These are phyloP conservation scores for Archips crataeganus DNA, from an alignment of 2,888 invertebrate genomes.

Conservation along the genomic window DNA sequence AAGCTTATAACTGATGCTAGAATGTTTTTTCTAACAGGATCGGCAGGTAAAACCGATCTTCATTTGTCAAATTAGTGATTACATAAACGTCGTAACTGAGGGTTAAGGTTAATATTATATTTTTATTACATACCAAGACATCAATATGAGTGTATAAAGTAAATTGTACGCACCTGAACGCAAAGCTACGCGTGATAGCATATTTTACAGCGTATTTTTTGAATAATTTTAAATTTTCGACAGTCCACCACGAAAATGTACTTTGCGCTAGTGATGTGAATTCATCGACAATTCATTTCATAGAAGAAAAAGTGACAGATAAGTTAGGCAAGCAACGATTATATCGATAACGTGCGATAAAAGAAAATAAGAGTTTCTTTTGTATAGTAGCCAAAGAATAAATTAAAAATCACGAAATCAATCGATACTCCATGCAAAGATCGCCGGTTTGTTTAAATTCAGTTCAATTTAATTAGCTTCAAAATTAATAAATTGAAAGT, in stretches of 20 bases:
- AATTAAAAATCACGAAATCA: not conserved
- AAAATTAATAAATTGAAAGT: no score
- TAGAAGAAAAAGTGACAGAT: not conserved
- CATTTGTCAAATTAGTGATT: conserved; percentile 76
- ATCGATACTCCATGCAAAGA: no score
- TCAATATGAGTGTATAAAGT: conserved; percentile 34
- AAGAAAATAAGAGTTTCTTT: not conserved
- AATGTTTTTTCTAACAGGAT: conserved; percentile 31
- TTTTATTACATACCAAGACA: conserved; percentile 41
- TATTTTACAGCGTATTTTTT: conserved; percentile 74
- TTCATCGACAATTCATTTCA: conserved; percentile 28
- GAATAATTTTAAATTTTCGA: conserved; percentile 62
- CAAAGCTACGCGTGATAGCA: conserved; percentile 89
- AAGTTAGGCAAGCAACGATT: not conserved
- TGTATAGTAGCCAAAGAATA: not conserved
- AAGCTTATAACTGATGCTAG: not conserved
- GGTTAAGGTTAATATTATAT: conserved; percentile 61
- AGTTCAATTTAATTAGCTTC: not conserved
- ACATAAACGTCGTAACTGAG: conserved; percentile 78
- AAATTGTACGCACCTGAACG: conserved; percentile 86
- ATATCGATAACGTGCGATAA: conserved; percentile 1
- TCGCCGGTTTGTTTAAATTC: not conserved
- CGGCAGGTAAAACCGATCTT: conserved; percentile 31
- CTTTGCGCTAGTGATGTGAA: conserved; percentile 70
- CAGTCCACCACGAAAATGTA: conserved; percentile 64